These are phyloP conservation scores for Torymus auratus DNA, from an alignment of 2,888 invertebrate species.

Conservation along the genomic window DNA sequence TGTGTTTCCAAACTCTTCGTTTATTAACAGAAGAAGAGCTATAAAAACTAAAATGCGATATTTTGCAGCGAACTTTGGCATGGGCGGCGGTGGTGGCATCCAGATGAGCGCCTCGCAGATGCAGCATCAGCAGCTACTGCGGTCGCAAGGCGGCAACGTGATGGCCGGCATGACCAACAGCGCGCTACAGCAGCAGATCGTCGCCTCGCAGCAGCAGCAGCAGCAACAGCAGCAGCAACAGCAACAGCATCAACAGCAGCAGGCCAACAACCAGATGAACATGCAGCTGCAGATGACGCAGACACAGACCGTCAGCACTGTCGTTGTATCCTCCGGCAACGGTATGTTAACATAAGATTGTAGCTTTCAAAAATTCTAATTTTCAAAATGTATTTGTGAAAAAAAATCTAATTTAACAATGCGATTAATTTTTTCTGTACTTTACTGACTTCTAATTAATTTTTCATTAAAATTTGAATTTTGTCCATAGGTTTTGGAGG, in stretches of 20 bases:
- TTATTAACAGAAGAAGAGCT: too few species aligned
- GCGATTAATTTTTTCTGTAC: neutral
- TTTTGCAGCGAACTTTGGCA: slow-evolving; percentile 72
- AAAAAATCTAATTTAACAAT: too few species aligned
- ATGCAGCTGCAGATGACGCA: slow-evolving; percentile 78
- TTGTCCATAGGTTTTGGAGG: slow-evolving; percentile 61
- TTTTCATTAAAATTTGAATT: slow-evolving; percentile 12
- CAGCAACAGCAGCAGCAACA: slow-evolving; percentile 79
- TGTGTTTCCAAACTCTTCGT: too few species aligned
- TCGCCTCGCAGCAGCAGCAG: slow-evolving; percentile 78
- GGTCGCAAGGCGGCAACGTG: slow-evolving; percentile 74
- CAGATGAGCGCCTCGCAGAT: slow-evolving; percentile 78
- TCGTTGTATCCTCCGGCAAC: slow-evolving; percentile 64
- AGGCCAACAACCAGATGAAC: slow-evolving; percentile 79
- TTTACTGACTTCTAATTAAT: neutral
- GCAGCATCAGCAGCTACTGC: slow-evolving; percentile 74
- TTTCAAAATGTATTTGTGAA: neutral
- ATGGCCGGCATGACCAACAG: slow-evolving; percentile 73
- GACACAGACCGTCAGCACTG: slow-evolving; percentile 73
- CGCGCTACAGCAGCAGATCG: slow-evolving; percentile 77
- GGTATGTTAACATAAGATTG: slow-evolving; percentile 69
- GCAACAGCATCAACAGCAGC: slow-evolving; percentile 78
- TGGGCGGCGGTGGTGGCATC: slow-evolving; percentile 75
- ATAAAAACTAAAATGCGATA: neutral
- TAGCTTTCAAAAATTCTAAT: neutral